A percentile compares a stretch with the other conserved stretches of the same genome.
Evolutionary conservation across 2,113 vertebrate species (phyloP).

Genomic region (Edolisoma coerulescens): DNA sequence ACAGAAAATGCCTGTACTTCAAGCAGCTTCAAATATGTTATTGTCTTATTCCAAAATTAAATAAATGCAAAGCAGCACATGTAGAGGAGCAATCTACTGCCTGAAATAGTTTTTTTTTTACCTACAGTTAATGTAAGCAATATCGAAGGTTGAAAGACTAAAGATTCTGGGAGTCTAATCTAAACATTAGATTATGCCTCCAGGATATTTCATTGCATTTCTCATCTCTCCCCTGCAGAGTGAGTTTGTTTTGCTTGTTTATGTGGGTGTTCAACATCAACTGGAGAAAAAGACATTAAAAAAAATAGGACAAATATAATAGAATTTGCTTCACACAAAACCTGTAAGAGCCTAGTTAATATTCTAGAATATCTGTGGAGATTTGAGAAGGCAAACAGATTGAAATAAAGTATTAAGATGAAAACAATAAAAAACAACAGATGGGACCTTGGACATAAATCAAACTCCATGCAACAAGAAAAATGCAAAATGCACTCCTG

Average conservation of each 20-base stretch:
- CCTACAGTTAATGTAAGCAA: not conserved
- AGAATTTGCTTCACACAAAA: conserved; percentile 9
- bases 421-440: conserved; percentile 47
- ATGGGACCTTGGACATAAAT: conserved; percentile 24
- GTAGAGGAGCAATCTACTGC: not conserved
- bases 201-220: conserved; percentile 1
- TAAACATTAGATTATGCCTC: conserved; percentile 7
- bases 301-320: conserved; percentile 19
- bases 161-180: not conserved
- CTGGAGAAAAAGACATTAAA: not conserved
- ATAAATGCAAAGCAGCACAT: not conserved
- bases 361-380: not conserved
- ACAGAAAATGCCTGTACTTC: not conserved
- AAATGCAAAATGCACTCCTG: not conserved
- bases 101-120: not conserved
- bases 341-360: conserved; percentile 16
- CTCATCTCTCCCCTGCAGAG: conserved; percentile 7
- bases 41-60: not conserved
- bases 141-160: conserved; percentile 1
- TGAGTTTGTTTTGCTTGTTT: conserved; percentile 39
- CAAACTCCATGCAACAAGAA: not conserved
- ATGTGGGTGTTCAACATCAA: conserved; percentile 4
- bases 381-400: conserved; percentile 22
- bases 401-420: conserved; percentile 47
- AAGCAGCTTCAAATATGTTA: not conserved